phyloP scores from a whole-genome alignment of 2,888 invertebrate species.

The Melanchra persicariae region DNA sequence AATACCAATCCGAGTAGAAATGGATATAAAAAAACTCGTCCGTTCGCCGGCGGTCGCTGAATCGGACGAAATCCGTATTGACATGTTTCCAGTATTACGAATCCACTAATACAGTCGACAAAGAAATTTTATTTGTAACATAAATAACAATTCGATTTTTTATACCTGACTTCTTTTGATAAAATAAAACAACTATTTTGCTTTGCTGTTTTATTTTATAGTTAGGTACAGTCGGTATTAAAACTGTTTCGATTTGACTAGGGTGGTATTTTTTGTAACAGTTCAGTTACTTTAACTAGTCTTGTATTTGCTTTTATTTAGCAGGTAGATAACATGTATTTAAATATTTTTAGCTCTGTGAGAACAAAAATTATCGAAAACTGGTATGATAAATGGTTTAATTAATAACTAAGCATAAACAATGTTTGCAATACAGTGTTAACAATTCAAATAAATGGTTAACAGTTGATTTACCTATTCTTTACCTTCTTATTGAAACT shows the following conservation, averaged over 20 bases:
- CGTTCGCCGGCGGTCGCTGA: constrained; percentile 71
- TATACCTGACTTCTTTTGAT: constrained; percentile 68
- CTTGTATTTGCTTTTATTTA: constrained; percentile 2
- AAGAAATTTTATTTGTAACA: constrained; percentile 79
- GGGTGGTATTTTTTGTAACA: constrained; percentile 11
- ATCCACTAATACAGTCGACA: constrained; percentile 83
- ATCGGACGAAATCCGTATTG: constrained; percentile 85
- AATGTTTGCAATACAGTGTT: neutral
- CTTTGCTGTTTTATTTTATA: constrained; percentile 38
- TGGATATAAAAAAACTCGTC: constrained; percentile 63
- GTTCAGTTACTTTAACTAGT: neutral
- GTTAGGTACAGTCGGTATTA: constrained; percentile 45
- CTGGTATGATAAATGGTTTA: too few relatives aligned
- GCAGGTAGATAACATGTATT: neutral
- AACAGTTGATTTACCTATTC: too few relatives aligned
- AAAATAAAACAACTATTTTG: constrained; percentile 41
- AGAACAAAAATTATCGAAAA: neutral
- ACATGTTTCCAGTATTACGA: constrained; percentile 89
- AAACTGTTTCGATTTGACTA: constrained; percentile 40
- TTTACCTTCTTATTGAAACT: too few relatives aligned
- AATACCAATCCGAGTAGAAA: constrained; percentile 56
- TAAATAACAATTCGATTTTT: constrained; percentile 74
- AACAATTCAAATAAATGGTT: neutral
- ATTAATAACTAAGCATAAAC: too few relatives aligned
- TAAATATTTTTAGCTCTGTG: neutral